Percentiles rank a stretch among this genome's conserved stretches.
Evolutionary conservation across 2,888 invertebrate species (phyloP).

Genomic region (Perdita meconis): DNA sequence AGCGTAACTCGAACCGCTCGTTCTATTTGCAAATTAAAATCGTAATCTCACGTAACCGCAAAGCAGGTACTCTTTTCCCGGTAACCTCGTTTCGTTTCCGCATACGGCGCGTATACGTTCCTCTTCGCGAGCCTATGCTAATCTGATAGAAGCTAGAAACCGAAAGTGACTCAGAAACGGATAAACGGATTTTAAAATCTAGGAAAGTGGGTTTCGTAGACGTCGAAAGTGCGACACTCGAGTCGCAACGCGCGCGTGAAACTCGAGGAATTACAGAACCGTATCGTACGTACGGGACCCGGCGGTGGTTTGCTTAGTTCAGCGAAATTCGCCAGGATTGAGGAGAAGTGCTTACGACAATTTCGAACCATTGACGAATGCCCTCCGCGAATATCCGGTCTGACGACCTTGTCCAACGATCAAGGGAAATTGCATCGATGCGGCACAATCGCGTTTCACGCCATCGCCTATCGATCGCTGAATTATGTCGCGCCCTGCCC

Average conservation of each 20-base stretch:
- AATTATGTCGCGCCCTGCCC: conserved; percentile 17
- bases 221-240: conserved; percentile 33
- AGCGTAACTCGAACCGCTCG: neutral
- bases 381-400: conserved; percentile 21
- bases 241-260: conserved; percentile 7
- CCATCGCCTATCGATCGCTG: conserved; percentile 20
- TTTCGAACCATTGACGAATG: conserved; percentile 28
- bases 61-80: conserved; percentile 53
- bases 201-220: conserved; percentile 44
- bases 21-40: conserved; percentile 10
- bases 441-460: conserved; percentile 39
- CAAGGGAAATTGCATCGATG: conserved; percentile 35
- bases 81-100: conserved; percentile 67
- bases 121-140: conserved; percentile 20
- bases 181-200: conserved; percentile 58
- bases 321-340: conserved; percentile 18
- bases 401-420: conserved; percentile 47
- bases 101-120: conserved; percentile 49
- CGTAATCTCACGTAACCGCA: conserved; percentile 29
- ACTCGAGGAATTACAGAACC: conserved; percentile 18
- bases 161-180: conserved; percentile 58
- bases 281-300: conserved; percentile 1
- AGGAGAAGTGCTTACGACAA: conserved; percentile 32
- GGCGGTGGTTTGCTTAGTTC: conserved; percentile 14
- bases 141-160: conserved; percentile 55